Base-by-base conservation (phyloP, 2,113 vertebrate genomes). In the Nerophis lumbriciformis region DNA sequence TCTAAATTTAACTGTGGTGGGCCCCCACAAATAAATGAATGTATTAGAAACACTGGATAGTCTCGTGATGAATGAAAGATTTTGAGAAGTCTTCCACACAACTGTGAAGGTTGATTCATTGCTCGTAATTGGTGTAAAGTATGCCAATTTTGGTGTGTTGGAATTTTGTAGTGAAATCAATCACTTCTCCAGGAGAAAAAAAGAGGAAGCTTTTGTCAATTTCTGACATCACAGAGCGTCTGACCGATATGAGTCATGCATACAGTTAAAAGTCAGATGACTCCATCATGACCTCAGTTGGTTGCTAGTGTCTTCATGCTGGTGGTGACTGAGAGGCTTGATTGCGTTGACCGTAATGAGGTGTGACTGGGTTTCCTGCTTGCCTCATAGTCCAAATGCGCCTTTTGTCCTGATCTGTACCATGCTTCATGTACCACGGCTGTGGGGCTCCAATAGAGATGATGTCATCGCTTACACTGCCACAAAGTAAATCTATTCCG, bases 381-480 rank as follows among this genome's bases (percentile, higher is more conserved):
- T 60, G 71, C 68, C 84, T 77, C 84, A 84, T 77, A 73, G 76
- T 82, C 69, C 81, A 84, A 85, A 89, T 83, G 82, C 68, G 51
- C 66, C 76, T 87, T 85, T 87, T 85, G 84, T 85, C 81, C 69
- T 61, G 55, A 63, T 64, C 67, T 56, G 63, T 72, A 80, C 61
- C 0, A 59, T 59, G 68, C 54, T 49, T 73, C 51, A 62, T 70
- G 62, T 55, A 39, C 60, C 71, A 77, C 69, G 77, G 83, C 81
- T 86, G 56, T 35, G 69, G 37, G 37, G 53, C 73, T 37, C 87
- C 87, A 88, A 89, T 86, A 16, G 85, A 13, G 71, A 69, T 90
- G 87, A 90, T 81, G 84, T 90, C 82, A 90, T 85, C 79, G 66
- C 68, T 86, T 87, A 83, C 75, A 38, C 65, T 79, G 78, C 65